Evolutionary conservation across 64 coral and sea anemone genomes (phyloP).

Genomic region (Stichodactyla helianthus): DNA sequence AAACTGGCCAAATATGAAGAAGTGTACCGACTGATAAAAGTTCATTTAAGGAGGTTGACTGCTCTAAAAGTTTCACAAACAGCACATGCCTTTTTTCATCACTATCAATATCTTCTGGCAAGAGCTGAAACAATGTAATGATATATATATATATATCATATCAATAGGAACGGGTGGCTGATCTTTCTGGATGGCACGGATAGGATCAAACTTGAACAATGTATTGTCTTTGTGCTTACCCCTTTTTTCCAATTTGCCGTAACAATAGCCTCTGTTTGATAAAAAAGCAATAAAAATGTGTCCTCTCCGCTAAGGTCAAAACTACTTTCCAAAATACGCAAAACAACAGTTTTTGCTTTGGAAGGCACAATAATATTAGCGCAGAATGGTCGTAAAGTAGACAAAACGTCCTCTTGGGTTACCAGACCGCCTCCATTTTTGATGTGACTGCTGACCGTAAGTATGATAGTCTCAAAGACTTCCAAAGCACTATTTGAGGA

Average conservation of each 20-base stretch:
- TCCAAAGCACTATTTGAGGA: conserved; percentile 14
- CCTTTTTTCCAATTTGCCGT: conserved; percentile 68
- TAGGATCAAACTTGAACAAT: too few species aligned
- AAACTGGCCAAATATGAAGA: conserved; percentile 82
- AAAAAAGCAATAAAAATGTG: conserved; percentile 73
- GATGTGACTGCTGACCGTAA: conserved; percentile 39
- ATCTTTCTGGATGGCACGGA: too few species aligned
- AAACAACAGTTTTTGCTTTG: conserved; percentile 62
- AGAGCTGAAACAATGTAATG: conserved; percentile 35
- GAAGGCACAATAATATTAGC: conserved; percentile 67
- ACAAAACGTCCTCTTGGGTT: conserved; percentile 70
- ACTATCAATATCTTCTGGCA: conserved; percentile 73
- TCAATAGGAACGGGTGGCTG: too few species aligned
- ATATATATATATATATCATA: background rate
- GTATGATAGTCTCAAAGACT: conserved; percentile 33
- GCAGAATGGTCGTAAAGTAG: conserved; percentile 75
- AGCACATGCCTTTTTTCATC: conserved; percentile 71
- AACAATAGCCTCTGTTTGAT: conserved; percentile 90
- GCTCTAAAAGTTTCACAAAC: conserved; percentile 43
- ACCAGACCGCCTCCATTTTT: conserved; percentile 46
- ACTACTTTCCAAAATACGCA: conserved; percentile 63
- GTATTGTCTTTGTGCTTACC: conserved; percentile 14
- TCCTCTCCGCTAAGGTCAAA: conserved; percentile 92
- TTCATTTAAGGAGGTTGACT: conserved; percentile 35
- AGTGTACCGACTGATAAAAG: conserved; percentile 50